phyloP scores from a whole-genome alignment of 2,113 vertebrate species.

The Varanus komodoensis region DNA sequence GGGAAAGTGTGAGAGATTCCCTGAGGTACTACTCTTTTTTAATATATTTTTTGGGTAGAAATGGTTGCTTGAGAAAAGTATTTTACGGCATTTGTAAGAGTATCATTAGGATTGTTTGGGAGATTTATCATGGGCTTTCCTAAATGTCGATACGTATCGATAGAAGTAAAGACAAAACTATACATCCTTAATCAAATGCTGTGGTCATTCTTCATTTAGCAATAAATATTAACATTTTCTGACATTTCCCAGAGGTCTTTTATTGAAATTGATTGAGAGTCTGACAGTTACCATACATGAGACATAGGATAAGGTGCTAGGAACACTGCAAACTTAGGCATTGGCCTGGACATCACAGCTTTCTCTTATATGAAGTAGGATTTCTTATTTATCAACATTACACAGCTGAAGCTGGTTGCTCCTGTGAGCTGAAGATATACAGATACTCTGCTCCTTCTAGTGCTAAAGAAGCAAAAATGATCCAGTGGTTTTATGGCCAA shows the following conservation, averaged over 20 bases:
- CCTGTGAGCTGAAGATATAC: not conserved
- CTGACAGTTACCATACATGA: not conserved
- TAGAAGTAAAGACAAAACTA: not conserved
- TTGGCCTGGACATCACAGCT: fast-evolving
- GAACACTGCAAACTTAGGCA: not conserved
- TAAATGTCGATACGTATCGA: not conserved
- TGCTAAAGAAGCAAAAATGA: not conserved
- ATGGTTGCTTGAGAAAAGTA: too few relatives aligned
- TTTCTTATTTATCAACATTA: not conserved
- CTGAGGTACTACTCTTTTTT: too few relatives aligned
- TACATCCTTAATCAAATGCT: not conserved
- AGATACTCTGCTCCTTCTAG: constrained; percentile 12
- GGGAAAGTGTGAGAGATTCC: too few relatives aligned
- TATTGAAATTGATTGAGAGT: not conserved
- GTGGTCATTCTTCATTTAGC: not conserved
- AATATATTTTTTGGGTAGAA: not conserved
- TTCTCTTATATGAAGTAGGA: not conserved
- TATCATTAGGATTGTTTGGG: not conserved
- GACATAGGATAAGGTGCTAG: fast-evolving
- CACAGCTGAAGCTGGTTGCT: not conserved
- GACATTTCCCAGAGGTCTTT: not conserved
- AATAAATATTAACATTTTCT: not conserved
- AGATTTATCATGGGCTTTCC: not conserved
- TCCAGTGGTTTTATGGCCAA: not conserved
- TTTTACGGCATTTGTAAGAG: not conserved